Evolutionary conservation across 2,888 invertebrate species (phyloP).

Genomic region (Scaptomyza parva): DNA sequence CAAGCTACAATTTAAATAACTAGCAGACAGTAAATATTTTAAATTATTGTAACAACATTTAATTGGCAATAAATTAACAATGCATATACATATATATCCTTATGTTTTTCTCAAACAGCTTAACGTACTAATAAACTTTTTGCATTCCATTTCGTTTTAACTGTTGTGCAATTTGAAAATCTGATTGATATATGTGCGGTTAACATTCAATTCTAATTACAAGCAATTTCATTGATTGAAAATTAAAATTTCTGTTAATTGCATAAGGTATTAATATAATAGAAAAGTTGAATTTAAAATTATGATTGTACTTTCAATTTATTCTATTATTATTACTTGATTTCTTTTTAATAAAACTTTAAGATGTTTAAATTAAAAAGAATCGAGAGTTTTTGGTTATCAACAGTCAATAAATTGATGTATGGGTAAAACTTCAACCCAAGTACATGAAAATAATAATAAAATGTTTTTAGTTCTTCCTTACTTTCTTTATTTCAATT

Average conservation of each 20-base stretch:
- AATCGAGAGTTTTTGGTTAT: not conserved
- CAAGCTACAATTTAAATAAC: not conserved
- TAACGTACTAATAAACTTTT: not conserved
- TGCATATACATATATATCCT: not conserved
- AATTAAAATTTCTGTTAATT: not conserved
- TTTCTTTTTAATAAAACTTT: not conserved
- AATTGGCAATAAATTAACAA: not conserved
- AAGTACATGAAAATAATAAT: not conserved
- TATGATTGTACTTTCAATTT: not conserved
- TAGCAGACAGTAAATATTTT: not conserved
- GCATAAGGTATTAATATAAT: not conserved
- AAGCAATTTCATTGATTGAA: conserved; percentile 13
- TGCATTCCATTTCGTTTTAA: not conserved
- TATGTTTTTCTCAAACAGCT: conserved; percentile 7
- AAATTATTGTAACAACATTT: not conserved
- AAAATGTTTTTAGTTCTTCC: not conserved
- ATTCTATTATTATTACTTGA: no score
- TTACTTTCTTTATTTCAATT: not conserved
- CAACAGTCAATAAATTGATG: not conserved
- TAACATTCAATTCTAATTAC: not conserved
- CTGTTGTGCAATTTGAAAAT: conserved; percentile 2
- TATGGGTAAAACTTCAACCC: not conserved
- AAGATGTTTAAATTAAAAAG: not conserved
- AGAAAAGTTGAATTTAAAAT: not conserved
- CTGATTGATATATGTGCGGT: not conserved